Evolutionary conservation across 2,113 vertebrate genomes (phyloP).

Genomic region (Pleuronectes platessa): DNA sequence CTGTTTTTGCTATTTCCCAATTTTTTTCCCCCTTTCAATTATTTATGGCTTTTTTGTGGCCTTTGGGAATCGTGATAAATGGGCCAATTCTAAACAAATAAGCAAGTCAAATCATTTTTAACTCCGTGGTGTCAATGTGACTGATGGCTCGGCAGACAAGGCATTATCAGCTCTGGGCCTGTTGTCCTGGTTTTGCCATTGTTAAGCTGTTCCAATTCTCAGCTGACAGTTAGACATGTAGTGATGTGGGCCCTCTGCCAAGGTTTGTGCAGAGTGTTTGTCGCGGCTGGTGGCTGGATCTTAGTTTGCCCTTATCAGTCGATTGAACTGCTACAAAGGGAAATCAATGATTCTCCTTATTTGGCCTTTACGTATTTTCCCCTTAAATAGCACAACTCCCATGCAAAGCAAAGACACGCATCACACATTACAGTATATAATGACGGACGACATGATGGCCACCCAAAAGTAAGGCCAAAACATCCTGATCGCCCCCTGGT

Average conservation of each 20-base stretch:
- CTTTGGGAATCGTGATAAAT: neutral
- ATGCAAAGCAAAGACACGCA: too few relatives aligned
- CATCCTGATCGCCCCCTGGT: too few relatives aligned
- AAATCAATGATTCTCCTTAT: neutral
- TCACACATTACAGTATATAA: too few relatives aligned
- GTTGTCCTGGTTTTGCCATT: slow-evolving; percentile 37
- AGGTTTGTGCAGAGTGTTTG: neutral
- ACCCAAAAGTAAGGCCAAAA: too few relatives aligned
- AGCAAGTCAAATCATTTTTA: neutral
- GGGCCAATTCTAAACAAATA: slow-evolving; percentile 1
- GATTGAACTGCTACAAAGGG: neutral
- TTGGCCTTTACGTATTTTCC: neutral
- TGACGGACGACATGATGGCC: too few relatives aligned
- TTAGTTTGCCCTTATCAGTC: slow-evolving; percentile 4
- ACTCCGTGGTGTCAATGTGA: slow-evolving; percentile 50
- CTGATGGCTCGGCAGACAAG: slow-evolving; percentile 44
- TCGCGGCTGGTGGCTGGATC: neutral
- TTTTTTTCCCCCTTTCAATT: neutral
- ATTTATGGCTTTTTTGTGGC: neutral
- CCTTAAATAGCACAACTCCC: too few relatives aligned
- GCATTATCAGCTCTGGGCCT: slow-evolving; percentile 35
- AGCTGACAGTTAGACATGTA: neutral
- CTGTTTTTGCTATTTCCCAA: neutral
- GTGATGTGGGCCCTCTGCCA: slow-evolving; percentile 9
- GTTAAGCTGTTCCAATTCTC: neutral